Conservation (phyloP, 2,113 vertebrate species). For the Hippocampus guttulatus region DNA sequence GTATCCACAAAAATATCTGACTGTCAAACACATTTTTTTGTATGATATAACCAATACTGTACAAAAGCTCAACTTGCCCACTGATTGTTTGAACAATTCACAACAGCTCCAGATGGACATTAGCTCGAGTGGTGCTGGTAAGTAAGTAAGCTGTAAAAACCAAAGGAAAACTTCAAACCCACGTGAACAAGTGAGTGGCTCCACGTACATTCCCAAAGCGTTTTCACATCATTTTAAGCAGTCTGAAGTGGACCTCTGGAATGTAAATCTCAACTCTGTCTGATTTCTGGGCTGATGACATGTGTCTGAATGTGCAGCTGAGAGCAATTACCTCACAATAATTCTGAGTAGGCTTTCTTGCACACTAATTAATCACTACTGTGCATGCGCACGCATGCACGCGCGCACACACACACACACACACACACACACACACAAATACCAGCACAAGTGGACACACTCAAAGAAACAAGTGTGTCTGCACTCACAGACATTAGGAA, state of each 20-base stretch:
- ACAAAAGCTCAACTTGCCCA: no score
- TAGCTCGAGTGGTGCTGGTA: slow-evolving; percentile 12
- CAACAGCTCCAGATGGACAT: not conserved
- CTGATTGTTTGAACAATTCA: not conserved
- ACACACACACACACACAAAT: slow-evolving; percentile 6
- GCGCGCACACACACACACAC: not conserved
- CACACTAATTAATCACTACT: slow-evolving; percentile 42
- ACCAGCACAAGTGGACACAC: not conserved
- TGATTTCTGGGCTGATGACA: slow-evolving; percentile 17
- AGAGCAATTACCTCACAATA: slow-evolving; percentile 57
- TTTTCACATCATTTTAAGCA: slow-evolving; percentile 17
- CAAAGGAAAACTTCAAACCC: slow-evolving; percentile 19
- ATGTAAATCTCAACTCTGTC: slow-evolving; percentile 39
- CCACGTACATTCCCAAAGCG: not conserved
- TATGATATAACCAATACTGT: no score
- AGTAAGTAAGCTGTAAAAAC: slow-evolving; percentile 31
- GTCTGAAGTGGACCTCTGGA: slow-evolving; percentile 46
- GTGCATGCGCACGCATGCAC: slow-evolving; percentile 13
- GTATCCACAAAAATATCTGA: no score
- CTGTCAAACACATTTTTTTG: no score
- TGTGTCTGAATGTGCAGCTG: slow-evolving; percentile 50
- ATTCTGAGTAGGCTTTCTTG: slow-evolving; percentile 30
- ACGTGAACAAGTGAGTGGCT: slow-evolving; percentile 13
- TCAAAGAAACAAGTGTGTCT: slow-evolving; percentile 9
- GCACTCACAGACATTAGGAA: not conserved